Base-by-base conservation (phyloP, 2,797 vertebrate genomes). In the Tauraco hartlaubi region DNA sequence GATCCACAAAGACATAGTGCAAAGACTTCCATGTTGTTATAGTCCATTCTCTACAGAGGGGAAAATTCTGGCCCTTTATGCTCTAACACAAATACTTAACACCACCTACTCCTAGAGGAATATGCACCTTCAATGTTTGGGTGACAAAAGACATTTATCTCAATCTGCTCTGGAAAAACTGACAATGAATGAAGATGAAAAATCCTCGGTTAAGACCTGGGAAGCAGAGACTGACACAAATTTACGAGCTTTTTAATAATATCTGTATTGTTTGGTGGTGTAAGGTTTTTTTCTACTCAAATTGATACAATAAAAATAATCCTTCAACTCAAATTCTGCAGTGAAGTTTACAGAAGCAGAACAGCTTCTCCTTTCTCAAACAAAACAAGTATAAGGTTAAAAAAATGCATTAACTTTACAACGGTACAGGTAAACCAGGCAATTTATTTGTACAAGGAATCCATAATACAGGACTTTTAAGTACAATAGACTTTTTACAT, bases 71-170 rank as follows among this genome's bases (percentile, higher is more conserved):
- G 11, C 19, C 61, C 52, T 83, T 88, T 76, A 48, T 84, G 74
- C 25, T 73, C 59, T 83, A 3, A 82, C 58, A 56, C 25, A 73
- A 23, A 73, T 18, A 31, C 39, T 74, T 61, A 90, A 59, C 19
- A 54, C 16, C 74, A 91, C 18, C 54, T 91, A 58, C 68, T 96
- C 46, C 58, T 90, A 94, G 39, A 44, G 73, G 75, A 75, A 86
- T 69, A 76, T 41, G 66, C 54, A 84, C 64, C 94, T 91, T 62
- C 82, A 92, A 54, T 90, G 85, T n/a, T 33, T 88, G 79, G 43
- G 51, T 93, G 82, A 94, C 63, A 90, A 94, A 94, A 84, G 62
- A 84, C 62, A 94, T 91, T 96, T 92, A 90, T 91, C 79, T 90
- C 82, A 94, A 90, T 90, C 85, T 92, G 59, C 52, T 89, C 82